Percentiles rank a stretch among this genome's conserved stretches.
phyloP scores from a whole-genome alignment of 1,140 invertebrate genomes.

The Ceratina japonica region DNA sequence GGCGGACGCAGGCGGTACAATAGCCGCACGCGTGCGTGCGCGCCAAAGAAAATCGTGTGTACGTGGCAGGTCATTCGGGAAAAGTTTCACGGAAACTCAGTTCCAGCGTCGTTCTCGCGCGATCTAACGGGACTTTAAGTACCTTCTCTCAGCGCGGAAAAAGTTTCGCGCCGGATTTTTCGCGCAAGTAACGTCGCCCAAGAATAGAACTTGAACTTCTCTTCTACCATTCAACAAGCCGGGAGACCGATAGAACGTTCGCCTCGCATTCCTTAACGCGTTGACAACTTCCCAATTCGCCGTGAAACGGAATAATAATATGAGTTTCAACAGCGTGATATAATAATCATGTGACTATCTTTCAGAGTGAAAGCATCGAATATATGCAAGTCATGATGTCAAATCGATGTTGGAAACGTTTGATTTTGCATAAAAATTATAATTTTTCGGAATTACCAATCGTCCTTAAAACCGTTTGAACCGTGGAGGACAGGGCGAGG shows the following conservation, averaged over 20 bases:
- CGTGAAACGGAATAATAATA: constrained; percentile 1
- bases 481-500: constrained; percentile 35
- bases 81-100: constrained; percentile 48
- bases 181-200: constrained; percentile 59
- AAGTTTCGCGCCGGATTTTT: constrained; percentile 62
- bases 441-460: not conserved
- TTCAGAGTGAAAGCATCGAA: no score
- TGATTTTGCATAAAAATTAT: no score
- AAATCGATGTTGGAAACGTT: no score
- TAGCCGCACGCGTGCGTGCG: constrained; percentile 25
- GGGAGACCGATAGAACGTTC: constrained; percentile 37
- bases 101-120: constrained; percentile 50
- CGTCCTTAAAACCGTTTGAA: not conserved
- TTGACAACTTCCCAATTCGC: constrained; percentile 8
- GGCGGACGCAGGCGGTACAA: constrained; percentile 10
- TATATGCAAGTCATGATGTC: no score
- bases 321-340: no score
- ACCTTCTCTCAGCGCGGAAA: constrained; percentile 52
- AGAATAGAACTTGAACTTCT: constrained; percentile 34
- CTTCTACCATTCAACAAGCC: constrained; percentile 27
- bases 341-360: no score
- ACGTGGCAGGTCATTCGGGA: constrained; percentile 50
- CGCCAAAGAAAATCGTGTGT: constrained; percentile 23
- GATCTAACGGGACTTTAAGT: constrained; percentile 68
- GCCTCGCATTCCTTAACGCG: no score